These are phyloP conservation scores for Coboldia fuscipes DNA, from an alignment of 1,140 invertebrate species.

Conservation along the genomic window DNA sequence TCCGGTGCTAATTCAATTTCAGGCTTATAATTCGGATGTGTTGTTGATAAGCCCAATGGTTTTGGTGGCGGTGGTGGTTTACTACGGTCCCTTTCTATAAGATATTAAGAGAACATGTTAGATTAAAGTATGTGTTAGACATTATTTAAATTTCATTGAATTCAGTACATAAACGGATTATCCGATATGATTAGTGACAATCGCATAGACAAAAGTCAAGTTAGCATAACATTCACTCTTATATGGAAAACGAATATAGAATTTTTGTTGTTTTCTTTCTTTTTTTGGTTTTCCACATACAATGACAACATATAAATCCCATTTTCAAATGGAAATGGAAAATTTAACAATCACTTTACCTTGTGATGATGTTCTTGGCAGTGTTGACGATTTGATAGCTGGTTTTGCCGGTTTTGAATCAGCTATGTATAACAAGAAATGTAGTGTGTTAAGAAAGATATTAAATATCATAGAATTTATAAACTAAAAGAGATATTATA, in stretches of 20 bases:
- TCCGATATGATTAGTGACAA: too few species aligned
- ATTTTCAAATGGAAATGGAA: too few species aligned
- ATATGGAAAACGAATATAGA: too few species aligned
- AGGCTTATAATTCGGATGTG: conserved; percentile 30
- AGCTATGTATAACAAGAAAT: conserved; percentile 27
- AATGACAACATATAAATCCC: too few species aligned
- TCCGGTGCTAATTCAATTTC: conserved; percentile 48
- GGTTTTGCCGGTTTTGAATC: conserved; percentile 84
- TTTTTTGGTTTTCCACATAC: not conserved
- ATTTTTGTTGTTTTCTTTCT: conserved; percentile 2
- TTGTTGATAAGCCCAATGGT: conserved; percentile 38
- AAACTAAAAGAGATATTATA: not conserved
- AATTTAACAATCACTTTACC: conserved; percentile 33
- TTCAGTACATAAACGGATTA: too few species aligned
- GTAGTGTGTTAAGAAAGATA: not conserved
- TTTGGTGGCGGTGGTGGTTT: conserved; percentile 74
- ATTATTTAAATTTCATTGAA: too few species aligned
- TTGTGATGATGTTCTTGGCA: conserved; percentile 79
- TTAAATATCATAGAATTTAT: not conserved
- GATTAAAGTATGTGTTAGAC: too few species aligned
- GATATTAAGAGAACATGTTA: conserved; percentile 1
- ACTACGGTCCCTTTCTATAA: conserved; percentile 50
- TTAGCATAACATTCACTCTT: too few species aligned
- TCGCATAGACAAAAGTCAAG: too few species aligned
- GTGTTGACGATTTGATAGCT: conserved; percentile 82